Conservation (phyloP, 1,140 invertebrate genomes). For the silkworm (Bombyx mori) region ASM3026992v2 NC_085126.1:5835501-5836000, state of each 20-base stretch:
- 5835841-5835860: constrained; percentile 19
- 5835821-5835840: constrained; percentile 23
- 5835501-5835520: constrained; percentile 48
- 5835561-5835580: constrained; percentile 33
- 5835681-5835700: constrained; percentile 15
- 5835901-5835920: constrained; percentile 21
- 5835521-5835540: constrained; percentile 25
- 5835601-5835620: constrained; percentile 20
- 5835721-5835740: constrained; percentile 19
- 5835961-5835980: constrained; percentile 16
- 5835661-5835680: constrained; percentile 18
- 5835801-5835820: no score
- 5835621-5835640: constrained; percentile 16
- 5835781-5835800: constrained; percentile 6
- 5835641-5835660: constrained; percentile 23
- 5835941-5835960: constrained; percentile 22
- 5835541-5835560: constrained; percentile 22
- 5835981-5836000: constrained; percentile 7
- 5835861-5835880: constrained; percentile 24
- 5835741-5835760: constrained; percentile 44
- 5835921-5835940: constrained; percentile 19
- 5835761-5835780: constrained; percentile 17
- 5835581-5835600: constrained; percentile 20
- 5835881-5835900: constrained; percentile 27
- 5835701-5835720: constrained; percentile 15